phyloP scores from a whole-genome alignment of 2,797 vertebrate species.

The Simalia tracyae region DNA sequence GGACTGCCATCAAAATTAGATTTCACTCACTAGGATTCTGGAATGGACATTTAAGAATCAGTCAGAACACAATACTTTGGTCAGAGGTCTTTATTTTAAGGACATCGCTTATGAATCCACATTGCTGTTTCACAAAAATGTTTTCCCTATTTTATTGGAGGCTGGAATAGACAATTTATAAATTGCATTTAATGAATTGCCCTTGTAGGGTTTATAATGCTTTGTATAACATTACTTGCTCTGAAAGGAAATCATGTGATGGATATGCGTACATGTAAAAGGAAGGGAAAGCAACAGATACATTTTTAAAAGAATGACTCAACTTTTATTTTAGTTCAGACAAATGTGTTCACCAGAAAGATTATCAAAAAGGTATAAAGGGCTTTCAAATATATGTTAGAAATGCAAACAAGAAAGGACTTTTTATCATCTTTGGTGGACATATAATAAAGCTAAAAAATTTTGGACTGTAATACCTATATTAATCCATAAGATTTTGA shows the following conservation, averaged over 20 bases:
- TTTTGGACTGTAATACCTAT: too few species aligned
- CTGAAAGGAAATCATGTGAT: not conserved
- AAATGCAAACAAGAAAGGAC: too few species aligned
- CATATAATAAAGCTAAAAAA: too few species aligned
- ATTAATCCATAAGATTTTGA: too few species aligned
- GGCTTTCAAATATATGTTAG: too few species aligned
- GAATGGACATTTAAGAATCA: not conserved
- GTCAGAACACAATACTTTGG: not conserved
- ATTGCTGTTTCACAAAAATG: not conserved
- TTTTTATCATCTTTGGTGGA: too few species aligned
- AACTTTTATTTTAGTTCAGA: too few species aligned
- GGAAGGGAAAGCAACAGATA: not conserved
- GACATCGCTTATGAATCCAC: not conserved
- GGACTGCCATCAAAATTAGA: constrained; percentile 19
- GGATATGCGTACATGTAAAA: not conserved
- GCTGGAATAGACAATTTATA: not conserved
- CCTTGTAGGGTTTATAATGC: not conserved
- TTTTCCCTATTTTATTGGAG: not conserved
- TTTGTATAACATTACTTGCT: not conserved
- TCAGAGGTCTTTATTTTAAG: not conserved
- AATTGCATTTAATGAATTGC: not conserved
- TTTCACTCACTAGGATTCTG: not conserved
- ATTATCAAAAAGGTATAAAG: too few species aligned
- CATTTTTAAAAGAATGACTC: not conserved
- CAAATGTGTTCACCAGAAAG: too few species aligned